A percentile compares a stretch with the other conserved stretches of the same genome.
Evolutionary conservation across 2,113 vertebrate species (phyloP).

Genomic region (Scortum barcoo): DNA sequence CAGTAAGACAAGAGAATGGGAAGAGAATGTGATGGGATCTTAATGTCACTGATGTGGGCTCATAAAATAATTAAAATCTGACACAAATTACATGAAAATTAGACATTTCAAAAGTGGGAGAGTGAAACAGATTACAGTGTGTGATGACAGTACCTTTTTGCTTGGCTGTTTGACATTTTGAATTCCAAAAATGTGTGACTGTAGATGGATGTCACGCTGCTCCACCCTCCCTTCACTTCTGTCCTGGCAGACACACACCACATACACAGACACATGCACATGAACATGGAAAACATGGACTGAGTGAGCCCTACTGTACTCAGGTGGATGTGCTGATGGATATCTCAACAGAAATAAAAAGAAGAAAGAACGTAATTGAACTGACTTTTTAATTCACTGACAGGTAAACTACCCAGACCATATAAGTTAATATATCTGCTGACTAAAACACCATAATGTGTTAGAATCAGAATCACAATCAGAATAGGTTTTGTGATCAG

Average conservation of each 20-base stretch:
- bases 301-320: background rate
- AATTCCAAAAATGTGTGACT: constrained; percentile 15
- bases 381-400: background rate
- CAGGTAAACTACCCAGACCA: background rate
- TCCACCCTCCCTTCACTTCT: constrained; percentile 89
- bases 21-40: background rate
- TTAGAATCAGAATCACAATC: background rate
- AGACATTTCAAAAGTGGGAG: background rate
- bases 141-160: constrained; percentile 50
- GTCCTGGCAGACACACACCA: constrained; percentile 88
- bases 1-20: background rate
- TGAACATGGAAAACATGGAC: constrained; percentile 5
- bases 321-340: background rate
- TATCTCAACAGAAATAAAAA: background rate
- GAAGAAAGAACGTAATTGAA: background rate
- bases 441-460: background rate
- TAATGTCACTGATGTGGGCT: background rate
- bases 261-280: constrained; percentile 47
- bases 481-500: background rate
- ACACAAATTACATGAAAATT: background rate
- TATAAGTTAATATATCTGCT: background rate
- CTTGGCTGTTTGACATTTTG: constrained; percentile 20
- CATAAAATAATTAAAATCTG: background rate
- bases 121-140: background rate
- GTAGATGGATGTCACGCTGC: constrained; percentile 65